Percentiles rank a stretch among this genome's conserved stretches.
Evolutionary conservation across 2,797 vertebrate species (phyloP).

Genomic region (Bradypodion ventrale): DNA sequence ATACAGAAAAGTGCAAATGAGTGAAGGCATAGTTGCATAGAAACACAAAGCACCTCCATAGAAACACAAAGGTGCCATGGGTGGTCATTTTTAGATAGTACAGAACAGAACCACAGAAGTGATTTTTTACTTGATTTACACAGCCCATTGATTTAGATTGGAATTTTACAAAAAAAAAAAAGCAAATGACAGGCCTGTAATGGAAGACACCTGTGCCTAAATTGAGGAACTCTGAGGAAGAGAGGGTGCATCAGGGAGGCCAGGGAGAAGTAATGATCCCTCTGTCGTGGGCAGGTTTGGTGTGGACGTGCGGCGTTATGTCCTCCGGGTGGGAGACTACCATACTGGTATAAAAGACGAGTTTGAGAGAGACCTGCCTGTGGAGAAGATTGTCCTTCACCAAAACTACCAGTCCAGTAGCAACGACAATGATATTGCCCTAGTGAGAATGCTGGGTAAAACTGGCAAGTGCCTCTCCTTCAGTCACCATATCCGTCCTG

Average conservation of each 20-base stretch:
- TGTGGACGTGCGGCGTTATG: slow-evolving; percentile 79
- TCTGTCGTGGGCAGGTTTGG: slow-evolving; percentile 78
- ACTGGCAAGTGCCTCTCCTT: slow-evolving; percentile 83
- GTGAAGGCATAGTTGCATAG: background rate
- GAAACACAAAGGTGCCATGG: background rate
- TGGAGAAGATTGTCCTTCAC: slow-evolving; percentile 83
- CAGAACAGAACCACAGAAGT: background rate
- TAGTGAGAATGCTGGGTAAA: slow-evolving; percentile 82
- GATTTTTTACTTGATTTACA: background rate
- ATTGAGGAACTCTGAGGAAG: background rate
- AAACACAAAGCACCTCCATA: background rate
- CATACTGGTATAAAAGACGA: slow-evolving; percentile 85
- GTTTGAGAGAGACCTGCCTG: slow-evolving; percentile 83
- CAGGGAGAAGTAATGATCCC: background rate
- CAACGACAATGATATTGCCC: slow-evolving; percentile 88
- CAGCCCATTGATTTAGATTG: background rate
- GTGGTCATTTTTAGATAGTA: background rate
- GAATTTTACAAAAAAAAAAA: background rate
- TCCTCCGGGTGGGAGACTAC: slow-evolving; percentile 85
- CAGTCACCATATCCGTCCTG: slow-evolving; percentile 81
- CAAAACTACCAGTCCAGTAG: slow-evolving; percentile 82
- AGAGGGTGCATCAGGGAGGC: background rate
- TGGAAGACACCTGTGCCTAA: no score
- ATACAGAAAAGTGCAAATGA: background rate
- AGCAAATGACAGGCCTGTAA: background rate